A percentile compares a stretch with the other conserved stretches of the same genome.
phyloP scores from a whole-genome alignment of 1,140 invertebrate genomes.

The Eriosoma lanigerum region DNA sequence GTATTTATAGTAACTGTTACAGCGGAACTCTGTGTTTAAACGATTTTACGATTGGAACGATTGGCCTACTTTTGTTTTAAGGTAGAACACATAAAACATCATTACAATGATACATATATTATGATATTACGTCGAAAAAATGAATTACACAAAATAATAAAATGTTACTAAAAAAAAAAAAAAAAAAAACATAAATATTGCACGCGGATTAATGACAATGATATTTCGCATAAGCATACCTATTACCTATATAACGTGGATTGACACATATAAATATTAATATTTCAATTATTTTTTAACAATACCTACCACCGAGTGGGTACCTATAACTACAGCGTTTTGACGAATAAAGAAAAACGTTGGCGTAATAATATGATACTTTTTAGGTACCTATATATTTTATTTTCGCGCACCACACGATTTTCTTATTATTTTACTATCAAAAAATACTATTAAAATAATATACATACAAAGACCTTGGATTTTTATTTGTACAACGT shows the following conservation, averaged over 20 bases:
- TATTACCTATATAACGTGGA: not conserved
- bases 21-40: not conserved
- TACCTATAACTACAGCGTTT: not conserved
- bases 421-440: too few species aligned
- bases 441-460: too few species aligned
- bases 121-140: not conserved
- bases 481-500: too few species aligned
- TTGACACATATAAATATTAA: not conserved
- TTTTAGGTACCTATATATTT: not conserved
- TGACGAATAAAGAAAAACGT: not conserved
- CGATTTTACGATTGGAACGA: conserved; percentile 1
- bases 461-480: too few species aligned
- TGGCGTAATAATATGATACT: not conserved
- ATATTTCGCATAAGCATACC: not conserved
- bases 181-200: not conserved
- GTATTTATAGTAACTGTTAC: too few species aligned
- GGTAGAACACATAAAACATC: too few species aligned
- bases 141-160: not conserved
- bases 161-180: too few species aligned
- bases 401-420: too few species aligned
- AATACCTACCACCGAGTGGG: too few species aligned
- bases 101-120: not conserved
- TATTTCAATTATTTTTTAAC: too few species aligned
- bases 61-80: conserved; percentile 14
- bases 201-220: not conserved